Percentiles rank a stretch among this genome's conserved stretches.
phyloP scores from a whole-genome alignment of 1,140 invertebrate genomes.

The Macrostomum lignano region DNA sequence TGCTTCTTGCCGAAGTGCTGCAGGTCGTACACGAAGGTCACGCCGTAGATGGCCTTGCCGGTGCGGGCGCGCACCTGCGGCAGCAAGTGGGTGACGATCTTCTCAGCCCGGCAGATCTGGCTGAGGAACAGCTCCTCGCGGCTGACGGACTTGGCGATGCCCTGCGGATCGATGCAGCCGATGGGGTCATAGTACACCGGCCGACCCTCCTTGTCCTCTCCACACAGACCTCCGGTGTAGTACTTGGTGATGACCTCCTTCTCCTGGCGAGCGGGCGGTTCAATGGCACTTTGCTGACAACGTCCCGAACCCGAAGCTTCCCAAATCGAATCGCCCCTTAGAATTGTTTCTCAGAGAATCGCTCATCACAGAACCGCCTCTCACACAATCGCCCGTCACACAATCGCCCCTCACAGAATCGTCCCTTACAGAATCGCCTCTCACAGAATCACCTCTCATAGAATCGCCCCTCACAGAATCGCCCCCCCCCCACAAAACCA shows the following conservation, averaged over 20 bases:
- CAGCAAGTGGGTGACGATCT: conserved; percentile 8
- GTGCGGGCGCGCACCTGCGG: conserved; percentile 31
- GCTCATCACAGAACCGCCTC: too few species aligned
- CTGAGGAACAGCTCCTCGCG: not conserved
- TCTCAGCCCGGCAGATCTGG: not conserved
- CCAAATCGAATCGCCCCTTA: too few species aligned
- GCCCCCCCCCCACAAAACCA: too few species aligned
- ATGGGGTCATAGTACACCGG: not conserved
- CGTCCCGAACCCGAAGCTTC: too few species aligned
- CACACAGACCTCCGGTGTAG: not conserved
- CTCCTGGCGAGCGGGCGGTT: too few species aligned
- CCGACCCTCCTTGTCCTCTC: conserved; percentile 2
- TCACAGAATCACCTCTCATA: too few species aligned
- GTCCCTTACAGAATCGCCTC: too few species aligned
- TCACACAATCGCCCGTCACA: too few species aligned
- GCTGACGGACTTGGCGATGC: not conserved
- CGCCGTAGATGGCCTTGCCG: conserved; percentile 33
- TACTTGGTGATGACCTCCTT: not conserved
- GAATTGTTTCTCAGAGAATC: too few species aligned
- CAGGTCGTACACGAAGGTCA: conserved; percentile 46
- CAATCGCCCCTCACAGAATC: too few species aligned
- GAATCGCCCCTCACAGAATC: not conserved
- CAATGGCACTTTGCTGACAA: too few species aligned
- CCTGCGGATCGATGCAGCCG: conserved; percentile 1
- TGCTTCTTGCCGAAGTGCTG: conserved; percentile 49